Percentiles rank a stretch among this genome's conserved stretches.
Conservation (phyloP, 2,888 invertebrate genomes). For the Lingula anatina region DNA sequence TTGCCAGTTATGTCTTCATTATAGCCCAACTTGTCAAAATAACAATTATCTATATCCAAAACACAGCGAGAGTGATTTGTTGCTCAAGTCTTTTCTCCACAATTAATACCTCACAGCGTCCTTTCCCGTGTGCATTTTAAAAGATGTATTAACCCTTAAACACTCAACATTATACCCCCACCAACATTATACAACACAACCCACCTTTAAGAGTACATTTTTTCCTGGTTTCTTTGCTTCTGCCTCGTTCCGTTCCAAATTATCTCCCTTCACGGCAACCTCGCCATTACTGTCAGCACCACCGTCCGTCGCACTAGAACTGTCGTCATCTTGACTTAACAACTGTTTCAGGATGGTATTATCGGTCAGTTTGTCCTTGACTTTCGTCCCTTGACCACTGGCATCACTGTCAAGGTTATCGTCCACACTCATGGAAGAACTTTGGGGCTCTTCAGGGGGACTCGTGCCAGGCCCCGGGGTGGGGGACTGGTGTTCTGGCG, state of each 20-base stretch:
- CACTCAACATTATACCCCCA: not conserved
- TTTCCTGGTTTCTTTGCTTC: conserved; percentile 38
- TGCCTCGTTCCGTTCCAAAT: conserved; percentile 44
- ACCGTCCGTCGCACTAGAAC: conserved; percentile 58
- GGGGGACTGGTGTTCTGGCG: conserved; percentile 36
- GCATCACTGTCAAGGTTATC: conserved; percentile 14
- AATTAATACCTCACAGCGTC: too few relatives aligned
- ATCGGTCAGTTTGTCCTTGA: conserved; percentile 3
- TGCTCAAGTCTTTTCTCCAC: too few relatives aligned
- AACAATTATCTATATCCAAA: too few relatives aligned
- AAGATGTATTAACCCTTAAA: not conserved
- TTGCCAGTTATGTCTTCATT: too few relatives aligned
- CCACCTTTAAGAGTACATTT: conserved; percentile 38
- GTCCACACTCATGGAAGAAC: conserved; percentile 38
- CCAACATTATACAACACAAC: not conserved
- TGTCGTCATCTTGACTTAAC: conserved; percentile 65
- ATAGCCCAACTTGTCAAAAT: too few relatives aligned
- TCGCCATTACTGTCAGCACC: conserved; percentile 7
- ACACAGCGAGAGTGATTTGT: too few relatives aligned
- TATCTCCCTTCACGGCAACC: not conserved
- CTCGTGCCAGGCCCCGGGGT: conserved; percentile 37
- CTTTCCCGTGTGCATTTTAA: not conserved
- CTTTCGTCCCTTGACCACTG: conserved; percentile 6
- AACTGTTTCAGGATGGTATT: conserved; percentile 55
- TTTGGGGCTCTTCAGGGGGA: conserved; percentile 42